Base-by-base conservation (phyloP, 2,113 vertebrate species). In the Rhadina sibilatrix region DNA sequence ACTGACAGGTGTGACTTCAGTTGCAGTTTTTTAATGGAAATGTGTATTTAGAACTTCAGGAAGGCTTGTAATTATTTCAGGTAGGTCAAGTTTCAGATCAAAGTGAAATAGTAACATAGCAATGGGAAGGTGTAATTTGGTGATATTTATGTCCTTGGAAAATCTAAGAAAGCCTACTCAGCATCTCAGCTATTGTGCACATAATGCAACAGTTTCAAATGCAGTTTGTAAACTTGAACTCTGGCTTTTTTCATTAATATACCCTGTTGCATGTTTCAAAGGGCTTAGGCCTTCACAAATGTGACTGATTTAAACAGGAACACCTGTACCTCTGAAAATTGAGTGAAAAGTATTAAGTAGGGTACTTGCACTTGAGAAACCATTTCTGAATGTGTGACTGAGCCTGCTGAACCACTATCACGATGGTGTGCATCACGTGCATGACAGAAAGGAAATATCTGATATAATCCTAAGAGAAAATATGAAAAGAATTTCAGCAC, bases 51-150 rank as follows among this genome's bases (percentile, higher is more conserved):
- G 53, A 93, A 86, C 46, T 92, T 60, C 82, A 72, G 49, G 38
- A 90, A 94, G 25, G 33, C 44, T 87, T 40, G 18, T 63, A 89
- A 93, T 87, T 95, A 85, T 89, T 95, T 89, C 82, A 87, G 53
- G 69, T 68, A 64, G 53, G 53, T 76, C 66, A 85, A 12, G n/a
- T 49, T 87, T 87, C 49, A 74, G 33, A 87, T 68, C 61, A 87
- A 63, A 87, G 47, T 24, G 78, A 87, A 75, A 72, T 37, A 85
- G 28, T 85, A 94, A 72, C 22, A 37, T 5, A 82, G 35, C 13
- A 80, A 53, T 5, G 11, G 21, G 11, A 53, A 89, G 7, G 52
- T 50, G 13, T 60, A 52, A 93, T 75, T 63, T 89, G 47, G 18
- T 57, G 57, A 46, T 35, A 31, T n/a, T 89, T 69, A 76, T 14